A percentile compares a stretch with the other conserved stretches of the same genome.
phyloP scores from a whole-genome alignment of 1,140 invertebrate genomes.

The Camponotus floridanus region DNA sequence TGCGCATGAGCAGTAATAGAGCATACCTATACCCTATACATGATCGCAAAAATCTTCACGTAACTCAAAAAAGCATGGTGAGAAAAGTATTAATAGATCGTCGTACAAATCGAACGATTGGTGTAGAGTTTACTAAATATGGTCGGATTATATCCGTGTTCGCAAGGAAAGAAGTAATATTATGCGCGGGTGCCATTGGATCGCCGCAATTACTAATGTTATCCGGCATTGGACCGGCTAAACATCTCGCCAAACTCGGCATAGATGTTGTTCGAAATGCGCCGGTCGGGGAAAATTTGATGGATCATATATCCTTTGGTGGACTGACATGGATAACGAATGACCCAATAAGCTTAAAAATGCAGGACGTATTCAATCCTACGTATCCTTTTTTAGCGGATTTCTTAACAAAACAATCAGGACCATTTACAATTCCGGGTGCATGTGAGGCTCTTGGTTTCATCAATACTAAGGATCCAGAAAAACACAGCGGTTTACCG shows the following conservation, averaged over 20 bases:
- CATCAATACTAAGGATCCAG: conserved; percentile 89
- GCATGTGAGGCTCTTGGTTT: conserved; percentile 93
- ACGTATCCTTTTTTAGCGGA: conserved; percentile 80
- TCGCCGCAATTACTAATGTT: conserved; percentile 93
- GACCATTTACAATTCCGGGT: conserved; percentile 92
- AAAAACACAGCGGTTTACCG: conserved; percentile 89
- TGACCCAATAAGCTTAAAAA: conserved; percentile 81
- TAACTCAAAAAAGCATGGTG: conserved; percentile 89
- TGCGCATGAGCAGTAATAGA: conserved; percentile 91
- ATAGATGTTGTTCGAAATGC: conserved; percentile 90
- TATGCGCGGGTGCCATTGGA: conserved; percentile 91
- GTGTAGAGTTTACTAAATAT: conserved; percentile 88
- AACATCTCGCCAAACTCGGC: conserved; percentile 88
- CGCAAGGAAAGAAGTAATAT: conserved; percentile 91
- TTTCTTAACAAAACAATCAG: conserved; percentile 87
- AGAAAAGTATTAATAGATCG: conserved; percentile 91
- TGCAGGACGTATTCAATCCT: conserved; percentile 65
- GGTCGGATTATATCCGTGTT: conserved; percentile 87
- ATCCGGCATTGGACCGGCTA: conserved; percentile 91
- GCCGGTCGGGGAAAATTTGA: conserved; percentile 92
- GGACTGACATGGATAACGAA: conserved; percentile 90
- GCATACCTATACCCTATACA: conserved; percentile 91
- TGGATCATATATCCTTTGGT: conserved; percentile 92
- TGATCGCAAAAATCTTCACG: conserved; percentile 88
- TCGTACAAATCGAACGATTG: conserved; percentile 87